phyloP scores from a whole-genome alignment of 2,797 vertebrate species.

The Odontamblyopus rebecca region DNA sequence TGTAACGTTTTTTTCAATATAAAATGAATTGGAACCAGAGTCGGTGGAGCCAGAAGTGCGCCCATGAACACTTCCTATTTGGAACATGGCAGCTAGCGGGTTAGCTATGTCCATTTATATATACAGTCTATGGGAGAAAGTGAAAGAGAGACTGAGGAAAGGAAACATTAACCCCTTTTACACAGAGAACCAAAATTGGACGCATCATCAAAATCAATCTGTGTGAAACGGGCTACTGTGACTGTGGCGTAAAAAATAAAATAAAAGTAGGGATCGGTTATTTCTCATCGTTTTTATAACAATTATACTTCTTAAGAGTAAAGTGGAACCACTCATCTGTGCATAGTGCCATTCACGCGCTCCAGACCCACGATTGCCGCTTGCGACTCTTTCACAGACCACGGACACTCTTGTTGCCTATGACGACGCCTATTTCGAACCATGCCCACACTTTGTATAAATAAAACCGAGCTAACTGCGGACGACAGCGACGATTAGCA shows the following conservation, averaged over 20 bases:
- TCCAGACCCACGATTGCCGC: constrained; percentile 5
- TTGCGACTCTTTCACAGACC: constrained; percentile 7
- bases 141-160: too few relatives aligned
- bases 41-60: too few relatives aligned
- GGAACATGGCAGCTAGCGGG: too few relatives aligned
- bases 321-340: constrained; percentile 11
- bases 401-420: constrained; percentile 12
- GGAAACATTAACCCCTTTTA: constrained; percentile 5
- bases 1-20: too few relatives aligned
- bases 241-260: constrained; percentile 17
- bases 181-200: not conserved
- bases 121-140: too few relatives aligned
- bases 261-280: constrained; percentile 19
- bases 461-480: constrained; percentile 10
- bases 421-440: constrained; percentile 8
- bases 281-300: constrained; percentile 21
- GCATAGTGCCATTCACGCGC: constrained; percentile 4
- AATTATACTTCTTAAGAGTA: not conserved
- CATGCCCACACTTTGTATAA: constrained; percentile 23
- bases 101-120: too few relatives aligned
- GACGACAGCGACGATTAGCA: constrained; percentile 31
- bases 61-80: too few relatives aligned
- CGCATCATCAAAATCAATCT: not conserved
- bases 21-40: too few relatives aligned
- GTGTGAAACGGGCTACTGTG: constrained; percentile 5